Evolutionary conservation across 2,113 vertebrate genomes (phyloP).

Genomic region (Urocynchramus pylzowi): DNA sequence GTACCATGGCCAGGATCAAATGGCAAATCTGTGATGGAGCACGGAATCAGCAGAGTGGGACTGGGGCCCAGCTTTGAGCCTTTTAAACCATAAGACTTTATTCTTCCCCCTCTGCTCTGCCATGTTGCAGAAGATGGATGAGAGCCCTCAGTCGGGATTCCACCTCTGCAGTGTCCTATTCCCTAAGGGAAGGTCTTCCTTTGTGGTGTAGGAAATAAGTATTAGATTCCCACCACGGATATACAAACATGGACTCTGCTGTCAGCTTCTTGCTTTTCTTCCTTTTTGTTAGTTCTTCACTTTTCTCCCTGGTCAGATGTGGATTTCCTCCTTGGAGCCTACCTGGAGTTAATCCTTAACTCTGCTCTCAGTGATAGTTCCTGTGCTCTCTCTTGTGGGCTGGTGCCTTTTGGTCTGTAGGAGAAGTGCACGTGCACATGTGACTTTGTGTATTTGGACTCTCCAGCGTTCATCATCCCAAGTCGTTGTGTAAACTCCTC

Average conservation of each 20-base stretch:
- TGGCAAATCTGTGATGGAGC: background rate
- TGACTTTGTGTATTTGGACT: background rate
- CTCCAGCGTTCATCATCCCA: background rate
- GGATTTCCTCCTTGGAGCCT: background rate
- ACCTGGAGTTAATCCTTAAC: background rate
- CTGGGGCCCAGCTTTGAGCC: background rate
- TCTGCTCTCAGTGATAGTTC: background rate
- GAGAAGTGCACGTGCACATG: background rate
- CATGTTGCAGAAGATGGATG: background rate
- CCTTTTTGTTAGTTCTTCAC: background rate
- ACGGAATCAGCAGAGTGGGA: background rate
- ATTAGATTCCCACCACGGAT: rapidly evolving
- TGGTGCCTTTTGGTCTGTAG: background rate
- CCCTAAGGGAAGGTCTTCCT: background rate
- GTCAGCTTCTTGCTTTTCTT: background rate
- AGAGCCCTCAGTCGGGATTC: rapidly evolving
- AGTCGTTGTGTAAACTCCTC: rapidly evolving
- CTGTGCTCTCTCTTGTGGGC: rapidly evolving
- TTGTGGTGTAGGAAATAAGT: background rate
- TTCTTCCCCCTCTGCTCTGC: background rate
- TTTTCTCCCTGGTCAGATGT: background rate
- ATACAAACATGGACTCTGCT: background rate
- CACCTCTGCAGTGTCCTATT: background rate
- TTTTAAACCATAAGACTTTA: background rate
- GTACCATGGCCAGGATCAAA: background rate